phyloP scores from a whole-genome alignment of 2,797 vertebrate genomes.

The Aphelocoma californica region DNA sequence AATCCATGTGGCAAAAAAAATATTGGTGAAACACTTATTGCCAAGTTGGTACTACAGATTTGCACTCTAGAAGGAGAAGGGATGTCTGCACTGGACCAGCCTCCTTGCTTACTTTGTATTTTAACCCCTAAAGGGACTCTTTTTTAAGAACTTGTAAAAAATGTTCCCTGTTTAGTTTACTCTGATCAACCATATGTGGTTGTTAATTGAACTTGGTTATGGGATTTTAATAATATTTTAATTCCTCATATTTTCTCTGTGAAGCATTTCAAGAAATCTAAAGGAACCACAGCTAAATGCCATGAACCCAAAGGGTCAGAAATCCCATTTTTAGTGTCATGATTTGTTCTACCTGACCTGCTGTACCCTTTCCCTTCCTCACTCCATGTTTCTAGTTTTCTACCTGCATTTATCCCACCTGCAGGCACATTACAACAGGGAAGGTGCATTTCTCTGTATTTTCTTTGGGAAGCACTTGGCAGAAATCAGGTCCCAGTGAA shows the following conservation, averaged over 20 bases:
- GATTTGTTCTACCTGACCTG: not conserved
- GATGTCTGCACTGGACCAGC: not conserved
- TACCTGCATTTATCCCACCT: not conserved
- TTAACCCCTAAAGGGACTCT: not conserved
- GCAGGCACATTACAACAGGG: not conserved
- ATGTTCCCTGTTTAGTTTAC: not conserved
- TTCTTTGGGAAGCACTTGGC: not conserved
- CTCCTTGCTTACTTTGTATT: slow-evolving; percentile 5
- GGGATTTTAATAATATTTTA: slow-evolving; percentile 4
- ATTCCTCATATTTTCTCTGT: not conserved
- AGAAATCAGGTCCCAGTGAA: not conserved
- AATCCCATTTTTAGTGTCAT: not conserved
- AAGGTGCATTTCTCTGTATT: not conserved
- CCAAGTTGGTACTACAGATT: not conserved
- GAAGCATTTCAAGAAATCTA: not conserved
- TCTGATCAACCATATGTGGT: not conserved
- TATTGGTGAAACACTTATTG: slow-evolving; percentile 6
- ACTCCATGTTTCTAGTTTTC: not conserved
- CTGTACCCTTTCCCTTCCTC: not conserved
- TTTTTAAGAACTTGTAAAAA: slow-evolving; percentile 5
- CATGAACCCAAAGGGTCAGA: not conserved
- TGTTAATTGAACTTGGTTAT: not conserved
- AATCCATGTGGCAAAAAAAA: slow-evolving; percentile 43
- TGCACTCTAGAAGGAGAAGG: not conserved
- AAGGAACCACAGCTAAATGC: not conserved